Evolutionary conservation across 2,797 vertebrate species (phyloP).

Genomic region (Anguilla marmorata): DNA sequence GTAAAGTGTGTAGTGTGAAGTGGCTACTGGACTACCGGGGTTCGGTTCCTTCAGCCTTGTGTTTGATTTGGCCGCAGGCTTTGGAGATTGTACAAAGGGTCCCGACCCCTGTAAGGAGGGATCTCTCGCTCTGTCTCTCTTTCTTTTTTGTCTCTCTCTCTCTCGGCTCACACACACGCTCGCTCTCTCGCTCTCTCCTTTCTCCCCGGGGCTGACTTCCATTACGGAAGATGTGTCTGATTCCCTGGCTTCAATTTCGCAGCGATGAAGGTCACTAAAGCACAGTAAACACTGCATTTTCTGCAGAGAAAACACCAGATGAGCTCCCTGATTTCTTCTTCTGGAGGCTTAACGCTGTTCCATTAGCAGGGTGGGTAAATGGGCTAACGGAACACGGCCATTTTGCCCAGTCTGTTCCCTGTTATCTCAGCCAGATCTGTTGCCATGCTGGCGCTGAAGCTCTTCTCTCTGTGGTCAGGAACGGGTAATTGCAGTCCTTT

Average conservation of each 20-base stretch:
- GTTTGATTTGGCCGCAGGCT: not conserved
- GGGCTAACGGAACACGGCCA: not conserved
- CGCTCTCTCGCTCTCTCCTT: not conserved
- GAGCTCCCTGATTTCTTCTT: not conserved
- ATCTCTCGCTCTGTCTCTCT: not conserved
- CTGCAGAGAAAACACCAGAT: not conserved
- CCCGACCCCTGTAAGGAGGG: not conserved
- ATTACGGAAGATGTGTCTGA: not conserved
- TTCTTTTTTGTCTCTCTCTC: not conserved
- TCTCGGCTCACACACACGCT: not conserved
- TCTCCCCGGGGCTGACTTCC: not conserved
- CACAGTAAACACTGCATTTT: not conserved
- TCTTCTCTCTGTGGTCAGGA: not conserved
- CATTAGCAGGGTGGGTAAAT: not conserved
- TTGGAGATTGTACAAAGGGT: not conserved
- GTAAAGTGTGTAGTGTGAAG: not conserved
- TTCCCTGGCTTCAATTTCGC: not conserved
- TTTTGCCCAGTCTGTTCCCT: not conserved
- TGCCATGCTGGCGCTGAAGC: not conserved
- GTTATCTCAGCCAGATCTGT: not conserved
- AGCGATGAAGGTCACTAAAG: not conserved
- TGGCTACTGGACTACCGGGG: not conserved
- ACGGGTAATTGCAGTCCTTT: not conserved
- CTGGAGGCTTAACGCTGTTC: not conserved
- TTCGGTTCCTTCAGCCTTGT: not conserved